Conservation (phyloP, 2,113 vertebrate genomes). For the Ceyx margarethae region DNA sequence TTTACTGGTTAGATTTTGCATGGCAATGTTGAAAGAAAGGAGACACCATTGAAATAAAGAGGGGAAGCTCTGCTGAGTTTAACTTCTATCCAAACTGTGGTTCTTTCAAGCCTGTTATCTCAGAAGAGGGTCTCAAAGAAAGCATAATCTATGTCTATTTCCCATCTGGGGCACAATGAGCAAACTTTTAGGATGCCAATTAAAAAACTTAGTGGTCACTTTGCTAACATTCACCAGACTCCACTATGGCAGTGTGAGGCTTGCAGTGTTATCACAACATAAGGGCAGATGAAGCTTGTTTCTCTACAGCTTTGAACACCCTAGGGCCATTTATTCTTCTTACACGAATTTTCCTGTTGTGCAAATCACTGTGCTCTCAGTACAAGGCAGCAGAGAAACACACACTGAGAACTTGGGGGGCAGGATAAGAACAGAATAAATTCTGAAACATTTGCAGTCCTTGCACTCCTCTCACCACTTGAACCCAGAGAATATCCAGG, state of each 20-base stretch:
- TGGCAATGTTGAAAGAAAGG: conserved; percentile 59
- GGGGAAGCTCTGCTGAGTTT: conserved; percentile 22
- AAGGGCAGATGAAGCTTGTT: neutral
- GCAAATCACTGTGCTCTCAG: neutral
- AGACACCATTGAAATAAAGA: conserved; percentile 69
- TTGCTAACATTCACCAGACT: neutral
- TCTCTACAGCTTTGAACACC: neutral
- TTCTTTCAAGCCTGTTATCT: neutral
- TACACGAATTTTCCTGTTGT: neutral
- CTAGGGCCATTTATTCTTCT: neutral
- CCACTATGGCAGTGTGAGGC: neutral
- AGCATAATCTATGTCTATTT: neutral
- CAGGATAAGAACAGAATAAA: neutral
- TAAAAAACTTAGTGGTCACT: neutral
- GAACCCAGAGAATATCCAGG: neutral
- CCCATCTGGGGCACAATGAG: neutral
- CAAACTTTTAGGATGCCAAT: neutral
- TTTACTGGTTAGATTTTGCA: conserved; percentile 46
- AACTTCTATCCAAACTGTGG: neutral
- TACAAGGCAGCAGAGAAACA: neutral
- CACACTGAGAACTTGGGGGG: neutral
- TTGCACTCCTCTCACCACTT: neutral
- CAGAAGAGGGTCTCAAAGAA: neutral
- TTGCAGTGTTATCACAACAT: neutral
- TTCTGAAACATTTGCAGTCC: neutral